Base-by-base conservation (phyloP, 92 coral and sea anemone species). In the Heliopora coerulea region DNA sequence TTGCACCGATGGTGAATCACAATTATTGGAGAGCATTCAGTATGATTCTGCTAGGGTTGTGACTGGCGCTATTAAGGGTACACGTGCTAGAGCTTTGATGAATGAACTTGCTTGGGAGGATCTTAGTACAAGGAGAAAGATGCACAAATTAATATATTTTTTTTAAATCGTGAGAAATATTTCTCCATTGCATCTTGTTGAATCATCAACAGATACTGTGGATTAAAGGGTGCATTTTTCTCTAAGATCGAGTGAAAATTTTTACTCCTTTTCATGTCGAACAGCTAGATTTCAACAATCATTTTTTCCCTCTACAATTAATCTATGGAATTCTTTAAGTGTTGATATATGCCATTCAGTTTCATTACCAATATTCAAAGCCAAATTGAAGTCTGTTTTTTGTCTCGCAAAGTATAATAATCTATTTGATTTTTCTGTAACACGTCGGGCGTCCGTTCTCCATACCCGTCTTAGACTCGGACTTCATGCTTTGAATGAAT, bases 31-130 rank as follows among this genome's bases (percentile, higher is more conserved):
- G 49, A 29, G n/a, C 20, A 54, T 83, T 18, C 87, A 77, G 59
- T 78, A 78, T 44, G 74, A 78, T 17, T 44, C 83, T 26, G 87
- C 79, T 26, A 70, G 49, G 40, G 12, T 56, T 18, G 49, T 73
- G 1, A 58, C 79, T 5, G 79, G 79, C 15, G 79, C 67, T 28
- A 73, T 73, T 33, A 73, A 57, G 37, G 79, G 79, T 4, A 73
- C 68, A 12, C 63, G 79, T 34, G 60, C 33, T 34, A 6, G 35
- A 17, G 33, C 34, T 19, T 70, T 86, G 11, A 48, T 64, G 26
- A n/a, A 29, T 8, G 84, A 86, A 68, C 62, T 69, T 49, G 65
- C 34, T 11, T 83, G 80, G 80, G 85, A 56, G 33, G 68, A 52
- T 14, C 30, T 86, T 40, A 62, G 65, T 54, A 57, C 63, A 0